These are phyloP conservation scores for Australoheros facetus DNA, from an alignment of 2,797 vertebrate species.

Conservation along the genomic window DNA sequence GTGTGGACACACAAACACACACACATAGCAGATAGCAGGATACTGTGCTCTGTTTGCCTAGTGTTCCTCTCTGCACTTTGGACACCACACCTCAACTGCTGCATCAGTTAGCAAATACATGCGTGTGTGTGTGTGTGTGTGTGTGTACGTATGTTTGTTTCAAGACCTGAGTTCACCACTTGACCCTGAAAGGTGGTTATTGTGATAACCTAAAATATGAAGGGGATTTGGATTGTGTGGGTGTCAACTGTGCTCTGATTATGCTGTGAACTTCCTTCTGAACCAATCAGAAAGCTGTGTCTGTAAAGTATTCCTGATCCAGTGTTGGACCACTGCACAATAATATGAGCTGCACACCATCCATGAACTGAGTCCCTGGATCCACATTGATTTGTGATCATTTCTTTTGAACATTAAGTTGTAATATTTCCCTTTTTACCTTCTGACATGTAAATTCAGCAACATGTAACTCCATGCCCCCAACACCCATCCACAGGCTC, in stretches of 20 bases:
- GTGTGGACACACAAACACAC: constrained; percentile 30
- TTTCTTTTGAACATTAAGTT: neutral
- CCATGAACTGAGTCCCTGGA: neutral
- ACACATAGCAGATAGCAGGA: constrained; percentile 59
- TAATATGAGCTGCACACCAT: neutral
- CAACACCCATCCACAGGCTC: neutral
- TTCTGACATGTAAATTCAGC: neutral
- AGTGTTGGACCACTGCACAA: neutral
- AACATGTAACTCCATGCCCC: neutral
- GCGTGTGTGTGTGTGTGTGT: neutral
- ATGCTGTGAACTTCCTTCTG: neutral
- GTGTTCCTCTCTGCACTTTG: constrained; percentile 69
- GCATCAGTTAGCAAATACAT: constrained; percentile 39
- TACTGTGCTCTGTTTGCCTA: constrained; percentile 64
- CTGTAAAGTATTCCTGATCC: fast-evolving
- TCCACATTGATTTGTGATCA: neutral
- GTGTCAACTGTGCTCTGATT: neutral
- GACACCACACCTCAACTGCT: constrained; percentile 69
- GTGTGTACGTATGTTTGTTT: constrained; percentile 6
- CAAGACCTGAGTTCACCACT: neutral
- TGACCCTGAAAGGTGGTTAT: constrained; percentile 4
- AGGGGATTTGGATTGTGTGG: neutral
- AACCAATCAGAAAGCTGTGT: neutral
- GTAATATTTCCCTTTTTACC: neutral
- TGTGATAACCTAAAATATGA: neutral